These are phyloP conservation scores for Eumaeus atala DNA, from an alignment of 1,140 invertebrate species.

Conservation along the genomic window DNA sequence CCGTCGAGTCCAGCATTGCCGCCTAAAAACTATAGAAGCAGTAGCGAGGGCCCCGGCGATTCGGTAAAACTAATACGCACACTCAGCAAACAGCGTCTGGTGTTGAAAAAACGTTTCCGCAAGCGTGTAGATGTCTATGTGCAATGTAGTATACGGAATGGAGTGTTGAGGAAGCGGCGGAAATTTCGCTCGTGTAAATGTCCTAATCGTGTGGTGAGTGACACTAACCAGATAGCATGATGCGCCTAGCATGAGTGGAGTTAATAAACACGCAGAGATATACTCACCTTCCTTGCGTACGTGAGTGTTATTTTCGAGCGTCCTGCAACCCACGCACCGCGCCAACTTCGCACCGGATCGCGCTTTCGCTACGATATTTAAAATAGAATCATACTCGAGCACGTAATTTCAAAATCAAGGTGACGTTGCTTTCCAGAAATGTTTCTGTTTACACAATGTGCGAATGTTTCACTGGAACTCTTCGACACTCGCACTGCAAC, in stretches of 20 bases:
- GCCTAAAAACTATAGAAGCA: constrained; percentile 67
- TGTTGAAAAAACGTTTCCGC: constrained; percentile 50
- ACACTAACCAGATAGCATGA: constrained; percentile 36
- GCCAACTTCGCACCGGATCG: constrained; percentile 62
- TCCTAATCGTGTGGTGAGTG: constrained; percentile 69
- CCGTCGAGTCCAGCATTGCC: constrained; percentile 77
- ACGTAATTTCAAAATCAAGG: constrained; percentile 71
- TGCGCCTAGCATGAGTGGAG: constrained; percentile 31
- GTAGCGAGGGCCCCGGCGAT: constrained; percentile 69
- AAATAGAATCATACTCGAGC: constrained; percentile 64
- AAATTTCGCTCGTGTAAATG: constrained; percentile 41
- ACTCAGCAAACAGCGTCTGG: constrained; percentile 47
- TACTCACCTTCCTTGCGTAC: constrained; percentile 9
- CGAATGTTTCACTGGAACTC: constrained; percentile 11
- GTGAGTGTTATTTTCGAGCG: constrained; percentile 26
- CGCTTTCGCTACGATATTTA: constrained; percentile 57
- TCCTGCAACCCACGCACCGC: constrained; percentile 32
- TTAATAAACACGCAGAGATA: constrained; percentile 19
- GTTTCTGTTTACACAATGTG: constrained; percentile 39
- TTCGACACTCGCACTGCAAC: not conserved
- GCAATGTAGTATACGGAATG: constrained; percentile 48
- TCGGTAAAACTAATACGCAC: constrained; percentile 55
- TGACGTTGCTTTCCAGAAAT: constrained; percentile 63
- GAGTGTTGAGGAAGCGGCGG: constrained; percentile 38
- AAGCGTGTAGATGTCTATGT: constrained; percentile 64